Evolutionary conservation across 2,888 invertebrate species (phyloP).

Genomic region (Amiota mariae): DNA sequence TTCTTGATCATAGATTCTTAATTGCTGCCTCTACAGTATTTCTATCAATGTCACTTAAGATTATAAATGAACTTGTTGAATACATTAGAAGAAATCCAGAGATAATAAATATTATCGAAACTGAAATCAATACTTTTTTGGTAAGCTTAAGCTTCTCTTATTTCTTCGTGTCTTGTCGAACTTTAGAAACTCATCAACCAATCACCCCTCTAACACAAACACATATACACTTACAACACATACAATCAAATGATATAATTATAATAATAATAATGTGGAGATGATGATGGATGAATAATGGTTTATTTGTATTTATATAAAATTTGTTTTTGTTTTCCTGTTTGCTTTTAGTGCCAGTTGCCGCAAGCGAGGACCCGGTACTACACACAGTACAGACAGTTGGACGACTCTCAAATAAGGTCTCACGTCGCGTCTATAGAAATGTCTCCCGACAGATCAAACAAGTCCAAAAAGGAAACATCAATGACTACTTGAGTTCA

Average conservation of each 20-base stretch:
- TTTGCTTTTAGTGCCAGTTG: slow-evolving; percentile 76
- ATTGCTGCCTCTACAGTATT: slow-evolving; percentile 72
- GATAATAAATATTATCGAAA: slow-evolving; percentile 69
- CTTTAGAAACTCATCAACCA: no score
- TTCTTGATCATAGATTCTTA: slow-evolving; percentile 69
- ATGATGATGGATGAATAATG: not conserved
- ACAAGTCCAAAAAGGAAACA: slow-evolving; percentile 74
- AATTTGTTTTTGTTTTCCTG: slow-evolving; percentile 6
- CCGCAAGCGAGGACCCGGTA: slow-evolving; percentile 79
- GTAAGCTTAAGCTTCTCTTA: slow-evolving; percentile 54
- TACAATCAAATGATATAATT: not conserved
- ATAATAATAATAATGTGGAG: not conserved
- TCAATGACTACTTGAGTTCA: slow-evolving; percentile 75
- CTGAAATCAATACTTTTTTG: slow-evolving; percentile 69
- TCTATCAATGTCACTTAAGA: slow-evolving; percentile 71
- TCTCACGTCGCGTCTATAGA: slow-evolving; percentile 81
- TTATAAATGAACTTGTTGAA: slow-evolving; percentile 71
- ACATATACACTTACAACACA: not conserved
- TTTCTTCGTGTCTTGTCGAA: no score
- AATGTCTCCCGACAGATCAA: slow-evolving; percentile 79
- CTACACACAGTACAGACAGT: slow-evolving; percentile 83
- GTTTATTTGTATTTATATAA: slow-evolving; percentile 18
- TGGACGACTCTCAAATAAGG: slow-evolving; percentile 81
- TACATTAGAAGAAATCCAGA: slow-evolving; percentile 72
- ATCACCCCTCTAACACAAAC: not conserved